Percentiles rank a stretch among this genome's conserved stretches.
These are phyloP conservation scores for Myotis pilosus DNA, from an alignment of 2,797 vertebrate genomes.

Conservation along the genomic window DNA sequence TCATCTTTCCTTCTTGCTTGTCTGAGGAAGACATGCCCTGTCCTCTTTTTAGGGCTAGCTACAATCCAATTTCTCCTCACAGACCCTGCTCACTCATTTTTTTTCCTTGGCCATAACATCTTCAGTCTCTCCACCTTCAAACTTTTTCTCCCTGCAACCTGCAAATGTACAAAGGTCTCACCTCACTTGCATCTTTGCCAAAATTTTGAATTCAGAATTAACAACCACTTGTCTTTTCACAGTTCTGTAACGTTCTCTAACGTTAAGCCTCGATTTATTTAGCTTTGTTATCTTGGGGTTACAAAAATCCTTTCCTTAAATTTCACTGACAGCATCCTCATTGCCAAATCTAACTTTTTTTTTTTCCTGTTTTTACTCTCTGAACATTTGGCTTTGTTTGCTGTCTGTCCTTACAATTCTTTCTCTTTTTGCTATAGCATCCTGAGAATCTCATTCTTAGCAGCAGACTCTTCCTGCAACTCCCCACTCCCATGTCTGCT, in stretches of 20 bases:
- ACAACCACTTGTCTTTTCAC: neutral
- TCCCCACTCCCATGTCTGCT: neutral
- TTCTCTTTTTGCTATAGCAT: neutral
- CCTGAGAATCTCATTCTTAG: neutral
- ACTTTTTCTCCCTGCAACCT: neutral
- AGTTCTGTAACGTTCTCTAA: neutral
- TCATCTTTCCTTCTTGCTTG: neutral
- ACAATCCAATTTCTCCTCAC: neutral
- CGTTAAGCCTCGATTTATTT: neutral
- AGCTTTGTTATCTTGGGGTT: neutral
- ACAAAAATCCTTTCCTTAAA: neutral
- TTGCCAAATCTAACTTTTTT: neutral
- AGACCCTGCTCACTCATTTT: neutral
- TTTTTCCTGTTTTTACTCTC: neutral
- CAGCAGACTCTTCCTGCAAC: neutral
- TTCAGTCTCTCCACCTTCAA: neutral
- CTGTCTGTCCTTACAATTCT: neutral
- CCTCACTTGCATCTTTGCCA: neutral
- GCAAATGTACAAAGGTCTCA: neutral
- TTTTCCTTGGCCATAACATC: neutral
- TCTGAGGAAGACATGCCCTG: neutral
- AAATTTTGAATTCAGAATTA: conserved; percentile 3
- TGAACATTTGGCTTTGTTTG: neutral
- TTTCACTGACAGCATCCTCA: neutral
- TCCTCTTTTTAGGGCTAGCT: neutral